Percentiles rank a stretch among this genome's conserved stretches.
Conservation (phyloP, 2,888 invertebrate species). For the Julus scandinavius region DNA sequence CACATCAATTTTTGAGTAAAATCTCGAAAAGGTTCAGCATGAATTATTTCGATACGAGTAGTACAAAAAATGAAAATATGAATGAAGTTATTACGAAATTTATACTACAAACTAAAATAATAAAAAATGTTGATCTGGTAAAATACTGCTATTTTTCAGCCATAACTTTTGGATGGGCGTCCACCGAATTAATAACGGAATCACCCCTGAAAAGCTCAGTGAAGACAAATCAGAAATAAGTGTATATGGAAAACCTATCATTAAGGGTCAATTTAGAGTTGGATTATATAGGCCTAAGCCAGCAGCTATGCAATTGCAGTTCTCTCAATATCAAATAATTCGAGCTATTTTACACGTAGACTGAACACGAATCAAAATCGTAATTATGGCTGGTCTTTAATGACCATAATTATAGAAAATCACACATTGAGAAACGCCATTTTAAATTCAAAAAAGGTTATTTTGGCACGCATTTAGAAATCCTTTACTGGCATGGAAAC, state of each 20-base stretch:
- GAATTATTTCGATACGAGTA: not conserved
- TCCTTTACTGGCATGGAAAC: too few species aligned
- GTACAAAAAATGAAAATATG: not conserved
- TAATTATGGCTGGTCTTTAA: not conserved
- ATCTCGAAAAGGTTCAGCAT: too few species aligned
- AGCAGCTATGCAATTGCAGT: constrained; percentile 29
- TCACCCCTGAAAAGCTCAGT: not conserved
- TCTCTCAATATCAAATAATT: constrained; percentile 18
- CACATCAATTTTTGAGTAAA: too few species aligned
- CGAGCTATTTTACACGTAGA: not conserved
- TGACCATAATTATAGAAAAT: constrained; percentile 21
- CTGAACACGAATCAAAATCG: not conserved
- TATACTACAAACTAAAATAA: not conserved
- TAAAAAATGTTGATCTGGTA: not conserved
- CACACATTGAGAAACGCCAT: not conserved
- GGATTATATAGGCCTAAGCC: constrained; percentile 13
- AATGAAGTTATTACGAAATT: not conserved
- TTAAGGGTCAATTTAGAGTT: constrained; percentile 18
- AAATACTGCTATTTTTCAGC: not conserved
- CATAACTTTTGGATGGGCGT: not conserved
- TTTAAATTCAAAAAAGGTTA: not conserved
- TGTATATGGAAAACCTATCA: constrained; percentile 40
- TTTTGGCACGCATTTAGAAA: not conserved
- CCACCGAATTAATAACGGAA: constrained; percentile 18
- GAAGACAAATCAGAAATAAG: constrained; percentile 38